These are phyloP conservation scores for Liolophura sinensis DNA, from an alignment of 1,140 invertebrate species.

Conservation along the genomic window DNA sequence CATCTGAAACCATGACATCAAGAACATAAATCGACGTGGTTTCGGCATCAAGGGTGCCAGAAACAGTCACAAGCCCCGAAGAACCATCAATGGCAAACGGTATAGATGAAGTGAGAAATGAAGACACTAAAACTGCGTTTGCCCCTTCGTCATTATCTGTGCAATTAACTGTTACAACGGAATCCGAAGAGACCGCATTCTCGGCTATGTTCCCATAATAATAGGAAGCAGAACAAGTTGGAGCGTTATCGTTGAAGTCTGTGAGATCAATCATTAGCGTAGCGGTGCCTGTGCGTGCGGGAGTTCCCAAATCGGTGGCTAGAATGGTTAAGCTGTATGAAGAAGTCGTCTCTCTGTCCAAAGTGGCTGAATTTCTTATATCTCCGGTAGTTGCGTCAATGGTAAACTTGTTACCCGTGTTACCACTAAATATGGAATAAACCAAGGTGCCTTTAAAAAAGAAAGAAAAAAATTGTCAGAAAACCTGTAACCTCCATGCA, in stretches of 20 bases:
- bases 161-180: too few species aligned
- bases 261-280: slow-evolving; percentile 25
- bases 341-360: slow-evolving; percentile 30
- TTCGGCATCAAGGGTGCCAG: too few species aligned
- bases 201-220: slow-evolving; percentile 19
- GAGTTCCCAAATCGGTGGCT: slow-evolving; percentile 24
- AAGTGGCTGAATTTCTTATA: slow-evolving; percentile 63
- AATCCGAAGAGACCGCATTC: too few species aligned
- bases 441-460: slow-evolving; percentile 75
- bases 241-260: slow-evolving; percentile 37
- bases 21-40: slow-evolving; percentile 24
- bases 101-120: too few species aligned
- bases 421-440: slow-evolving; percentile 71
- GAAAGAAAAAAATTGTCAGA: too few species aligned
- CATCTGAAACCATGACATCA: slow-evolving; percentile 26
- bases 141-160: too few species aligned
- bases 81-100: too few species aligned
- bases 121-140: too few species aligned
- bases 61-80: too few species aligned
- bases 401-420: slow-evolving; percentile 64
- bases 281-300: slow-evolving; percentile 23
- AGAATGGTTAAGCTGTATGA: slow-evolving; percentile 23
- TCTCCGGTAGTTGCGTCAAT: slow-evolving; percentile 81
- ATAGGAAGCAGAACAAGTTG: slow-evolving; percentile 20
- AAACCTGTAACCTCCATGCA: too few species aligned